A percentile compares a stretch with the other conserved stretches of the same genome.
Evolutionary conservation across 1,140 invertebrate species (phyloP).

Genomic region (Neomicropteryx cornuta): DNA sequence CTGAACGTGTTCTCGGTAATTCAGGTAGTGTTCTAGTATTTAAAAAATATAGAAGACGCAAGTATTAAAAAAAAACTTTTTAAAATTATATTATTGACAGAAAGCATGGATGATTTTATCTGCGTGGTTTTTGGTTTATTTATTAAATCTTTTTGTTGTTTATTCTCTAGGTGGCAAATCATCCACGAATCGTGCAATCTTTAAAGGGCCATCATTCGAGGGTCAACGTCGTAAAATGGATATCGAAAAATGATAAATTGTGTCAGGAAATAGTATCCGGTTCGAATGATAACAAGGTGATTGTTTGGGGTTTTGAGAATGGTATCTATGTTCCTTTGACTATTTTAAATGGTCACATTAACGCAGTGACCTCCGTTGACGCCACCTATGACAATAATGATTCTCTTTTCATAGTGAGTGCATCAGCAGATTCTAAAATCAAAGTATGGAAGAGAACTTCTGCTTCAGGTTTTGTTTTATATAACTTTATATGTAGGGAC

Average conservation of each 20-base stretch:
- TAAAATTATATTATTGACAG: no score
- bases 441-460: constrained; percentile 47
- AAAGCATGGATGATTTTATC: no score
- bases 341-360: constrained; percentile 40
- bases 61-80: no score
- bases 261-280: constrained; percentile 56
- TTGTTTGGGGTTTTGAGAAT: constrained; percentile 53
- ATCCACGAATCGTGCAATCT: no score
- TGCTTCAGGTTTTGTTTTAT: constrained; percentile 16
- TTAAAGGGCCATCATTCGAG: constrained; percentile 22
- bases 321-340: constrained; percentile 27
- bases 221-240: constrained; percentile 72
- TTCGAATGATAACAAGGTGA: constrained; percentile 60
- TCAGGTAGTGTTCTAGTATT: no score
- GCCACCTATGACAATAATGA: constrained; percentile 36
- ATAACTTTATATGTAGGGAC: constrained; percentile 10
- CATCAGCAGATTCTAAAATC: constrained; percentile 50
- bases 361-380: constrained; percentile 49
- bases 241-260: constrained; percentile 30
- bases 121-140: no score
- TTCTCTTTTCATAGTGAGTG: constrained; percentile 44
- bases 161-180: no score
- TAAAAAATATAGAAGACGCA: no score
- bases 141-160: no score
- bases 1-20: no score